These are phyloP conservation scores for Micoletzkya japonica DNA, from an alignment of 2,888 invertebrate species.

Conservation along the genomic window DNA sequence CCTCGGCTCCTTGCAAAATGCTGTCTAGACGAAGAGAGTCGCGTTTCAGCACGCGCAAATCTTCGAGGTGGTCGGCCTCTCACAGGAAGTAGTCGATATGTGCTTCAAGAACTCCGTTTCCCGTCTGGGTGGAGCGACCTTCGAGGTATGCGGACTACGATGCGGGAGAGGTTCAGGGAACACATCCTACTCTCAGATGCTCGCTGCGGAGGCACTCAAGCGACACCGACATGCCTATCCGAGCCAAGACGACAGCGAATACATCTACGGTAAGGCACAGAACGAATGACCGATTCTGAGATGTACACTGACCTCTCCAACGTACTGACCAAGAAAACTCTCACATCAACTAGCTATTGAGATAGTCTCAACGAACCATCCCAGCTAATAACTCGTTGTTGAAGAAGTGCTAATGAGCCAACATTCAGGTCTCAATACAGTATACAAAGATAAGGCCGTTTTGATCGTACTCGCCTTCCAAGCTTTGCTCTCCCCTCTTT, in stretches of 20 bases:
- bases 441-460: not conserved
- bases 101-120: constrained; percentile 84
- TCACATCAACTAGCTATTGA: too few species aligned
- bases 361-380: too few species aligned
- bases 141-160: constrained; percentile 69
- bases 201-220: constrained; percentile 59
- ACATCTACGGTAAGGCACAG: constrained; percentile 48
- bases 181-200: constrained; percentile 33
- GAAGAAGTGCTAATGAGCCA: not conserved
- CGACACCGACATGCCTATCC: constrained; percentile 61
- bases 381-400: not conserved
- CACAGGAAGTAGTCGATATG: constrained; percentile 86
- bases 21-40: not conserved
- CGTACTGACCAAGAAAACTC: too few species aligned
- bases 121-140: constrained; percentile 83
- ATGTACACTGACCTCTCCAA: too few species aligned
- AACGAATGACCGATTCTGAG: too few species aligned
- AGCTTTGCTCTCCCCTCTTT: too few species aligned
- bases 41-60: constrained; percentile 86
- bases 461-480: too few species aligned
- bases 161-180: too few species aligned
- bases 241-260: constrained; percentile 37
- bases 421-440: too few species aligned
- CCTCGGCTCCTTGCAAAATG: too few species aligned
- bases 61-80: constrained; percentile 94